Evolutionary conservation across 2,797 vertebrate genomes (phyloP).

Genomic region (Pangasius krempfi): DNA sequence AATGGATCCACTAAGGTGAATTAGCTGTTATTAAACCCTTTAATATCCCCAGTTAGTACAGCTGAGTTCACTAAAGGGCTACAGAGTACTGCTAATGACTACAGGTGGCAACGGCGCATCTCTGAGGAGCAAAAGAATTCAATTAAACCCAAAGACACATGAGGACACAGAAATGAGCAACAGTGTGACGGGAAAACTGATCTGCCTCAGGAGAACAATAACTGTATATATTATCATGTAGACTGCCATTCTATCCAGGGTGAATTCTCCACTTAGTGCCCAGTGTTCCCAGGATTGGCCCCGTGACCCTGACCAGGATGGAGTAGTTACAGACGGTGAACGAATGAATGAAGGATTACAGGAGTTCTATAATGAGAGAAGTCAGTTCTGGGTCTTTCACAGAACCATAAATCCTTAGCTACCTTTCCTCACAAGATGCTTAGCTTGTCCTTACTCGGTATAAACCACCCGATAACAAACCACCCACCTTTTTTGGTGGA

Average conservation of each 20-base stretch:
- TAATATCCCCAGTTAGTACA: not conserved
- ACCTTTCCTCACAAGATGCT: not conserved
- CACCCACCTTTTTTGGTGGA: not conserved
- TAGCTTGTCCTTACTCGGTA: not conserved
- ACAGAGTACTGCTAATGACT: constrained; percentile 25
- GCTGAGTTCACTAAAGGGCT: constrained; percentile 3
- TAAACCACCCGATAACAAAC: not conserved
- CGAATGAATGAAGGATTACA: not conserved
- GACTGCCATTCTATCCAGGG: not conserved
- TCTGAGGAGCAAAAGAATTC: constrained; percentile 31
- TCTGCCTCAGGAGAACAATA: constrained; percentile 11
- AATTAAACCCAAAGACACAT: constrained; percentile 25
- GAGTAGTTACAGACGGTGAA: not conserved
- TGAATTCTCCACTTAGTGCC: not conserved
- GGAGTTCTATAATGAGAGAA: not conserved
- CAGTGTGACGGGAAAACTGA: not conserved
- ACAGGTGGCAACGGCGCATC: constrained; percentile 30
- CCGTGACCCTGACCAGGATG: not conserved
- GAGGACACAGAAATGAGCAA: constrained; percentile 5
- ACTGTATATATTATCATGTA: not conserved
- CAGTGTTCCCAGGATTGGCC: not conserved
- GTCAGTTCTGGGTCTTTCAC: not conserved
- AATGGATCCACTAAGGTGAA: constrained; percentile 23
- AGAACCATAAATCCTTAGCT: not conserved
- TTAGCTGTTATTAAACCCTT: constrained; percentile 23